phyloP scores from a whole-genome alignment of 2,113 vertebrate genomes.

The Leptobrachium ailaonicum region DNA sequence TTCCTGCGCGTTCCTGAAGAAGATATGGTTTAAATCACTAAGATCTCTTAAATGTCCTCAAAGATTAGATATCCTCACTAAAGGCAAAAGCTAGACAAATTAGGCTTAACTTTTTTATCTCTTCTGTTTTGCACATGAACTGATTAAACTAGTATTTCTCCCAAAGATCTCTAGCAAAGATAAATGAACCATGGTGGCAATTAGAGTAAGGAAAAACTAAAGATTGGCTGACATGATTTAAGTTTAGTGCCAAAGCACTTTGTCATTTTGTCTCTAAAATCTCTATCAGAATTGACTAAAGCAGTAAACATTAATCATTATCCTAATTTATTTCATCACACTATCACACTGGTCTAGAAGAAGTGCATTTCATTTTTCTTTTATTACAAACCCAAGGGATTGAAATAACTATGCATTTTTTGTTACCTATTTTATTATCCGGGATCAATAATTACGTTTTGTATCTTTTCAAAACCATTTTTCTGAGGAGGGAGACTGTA shows the following conservation, averaged over 20 bases:
- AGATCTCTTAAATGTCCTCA: conserved; percentile 67
- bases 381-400: conserved; percentile 65
- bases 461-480: conserved; percentile 57
- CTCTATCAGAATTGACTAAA: conserved; percentile 90
- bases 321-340: conserved; percentile 84
- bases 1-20: conserved; percentile 4
- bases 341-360: conserved; percentile 60
- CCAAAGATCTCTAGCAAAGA: conserved; percentile 81
- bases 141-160: conserved; percentile 87
- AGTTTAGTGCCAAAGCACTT: conserved; percentile 78
- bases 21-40: conserved; percentile 51
- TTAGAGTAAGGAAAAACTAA: conserved; percentile 87
- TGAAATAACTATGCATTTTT: conserved; percentile 64
- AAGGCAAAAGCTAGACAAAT: conserved; percentile 82
- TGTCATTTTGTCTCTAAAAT: conserved; percentile 88
- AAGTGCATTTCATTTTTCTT: conserved; percentile 73
- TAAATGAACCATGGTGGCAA: conserved; percentile 82
- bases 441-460: conserved; percentile 65
- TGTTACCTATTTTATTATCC: conserved; percentile 55
- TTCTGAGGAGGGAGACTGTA: conserved; percentile 39
- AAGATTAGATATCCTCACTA: conserved; percentile 75
- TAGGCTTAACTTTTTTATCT: conserved; percentile 84
- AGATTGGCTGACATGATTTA: conserved; percentile 87
- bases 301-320: conserved; percentile 87
- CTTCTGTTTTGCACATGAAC: conserved; percentile 76